Evolutionary conservation across 2,888 invertebrate species (phyloP), one percentile per base, ranked within the genome.

Genomic region (Agrochola lota): DNA sequence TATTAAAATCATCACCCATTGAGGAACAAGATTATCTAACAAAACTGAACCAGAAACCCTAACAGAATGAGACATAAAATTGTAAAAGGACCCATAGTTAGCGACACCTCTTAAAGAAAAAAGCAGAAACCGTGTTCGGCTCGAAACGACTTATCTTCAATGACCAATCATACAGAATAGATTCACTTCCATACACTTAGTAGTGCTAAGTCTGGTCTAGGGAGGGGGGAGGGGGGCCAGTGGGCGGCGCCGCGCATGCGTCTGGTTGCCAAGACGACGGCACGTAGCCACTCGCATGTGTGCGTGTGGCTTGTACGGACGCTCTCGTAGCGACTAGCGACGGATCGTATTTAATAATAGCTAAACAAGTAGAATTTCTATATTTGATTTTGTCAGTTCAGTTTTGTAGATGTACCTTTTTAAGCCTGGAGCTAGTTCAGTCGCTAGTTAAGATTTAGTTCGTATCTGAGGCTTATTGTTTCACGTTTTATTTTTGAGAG

Each of bases 261-360:
- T 96, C 94, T 93, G 96, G 97, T 97, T 97, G 96, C 97, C 97
- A 97, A 97, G 97, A 96, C 97, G 95, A 97, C 97, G 96, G 97
- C 97, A 97, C 97, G 97, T 97, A 97, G 93, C 91, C 83, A 81
- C 86, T 87, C 62, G 77, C 12, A 60, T 92, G 95, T 95, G 95
- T 95, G 96, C 86, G 94, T 92, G 90, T 75, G 80, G 74, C 76
- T 60, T 77, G 77, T 87, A 76, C 71, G 69, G 81, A 83, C 77
- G 76, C 67, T 80, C 52, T 49, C 74, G 82, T 81, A 71, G 62
- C n/a, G 62, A 81, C 80, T 70, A 88, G 75, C 85, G 71, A 78
- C 69, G 78, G 79, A 74, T 79, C 86, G 83, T 89, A 89, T 88
- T 88, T 87, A 87, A 87, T 89, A 89, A 87, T 85, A 88, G 85